Evolutionary conservation across 2,888 invertebrate species (phyloP), one percentile per base, ranked within the genome.

Genomic region (Synanthedon tipuliformis): DNA sequence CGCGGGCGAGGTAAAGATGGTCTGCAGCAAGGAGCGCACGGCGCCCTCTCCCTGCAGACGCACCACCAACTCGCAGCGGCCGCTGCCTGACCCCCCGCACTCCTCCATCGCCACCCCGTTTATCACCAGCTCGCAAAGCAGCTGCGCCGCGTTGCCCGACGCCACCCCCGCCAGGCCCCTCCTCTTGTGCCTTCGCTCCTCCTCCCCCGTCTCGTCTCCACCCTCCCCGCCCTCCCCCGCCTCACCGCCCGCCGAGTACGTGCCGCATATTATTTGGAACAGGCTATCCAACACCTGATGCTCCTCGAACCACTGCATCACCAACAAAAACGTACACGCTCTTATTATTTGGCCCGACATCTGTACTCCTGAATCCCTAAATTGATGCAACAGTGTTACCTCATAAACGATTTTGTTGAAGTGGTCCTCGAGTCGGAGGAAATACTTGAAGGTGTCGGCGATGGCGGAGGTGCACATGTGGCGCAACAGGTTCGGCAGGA

Each of bases 401-500:
- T 85, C 83, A 73, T 83, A 74, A 40, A 85, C 71, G 53, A 78
- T 78, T 63, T 84, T 81, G 58, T 76, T 77, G 66, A 83, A 83
- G 16, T 79, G 71, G 55, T 81, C 80, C 52, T 78, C 78, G 34
- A 97, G 93, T 66, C 94, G 91, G 60, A 94, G 94, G 78, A 96
- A 92, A 75, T 95, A 91, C 82, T 95, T 94, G 76, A 96, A 91
- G 67, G 96, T 91, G 90, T 98, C 97, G 89, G 96, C 96, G 70
- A 98, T 94, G 66, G 97, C 97, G 23, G 97, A 97, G 51, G 97
- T 97, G 69, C 95, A 93, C 73, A 98, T 91, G 88, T 98, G 97
- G 69, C 93, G 92, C 73, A 97, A 89, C 75, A 98, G 89, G 77
- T 94, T 91, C 62, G 94, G 92, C 75, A 98, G 90, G 89, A 97